Evolutionary conservation across 2,113 vertebrate genomes (phyloP), one percentile per base, ranked within the genome.

Genomic region (Elephantulus edwardii): DNA sequence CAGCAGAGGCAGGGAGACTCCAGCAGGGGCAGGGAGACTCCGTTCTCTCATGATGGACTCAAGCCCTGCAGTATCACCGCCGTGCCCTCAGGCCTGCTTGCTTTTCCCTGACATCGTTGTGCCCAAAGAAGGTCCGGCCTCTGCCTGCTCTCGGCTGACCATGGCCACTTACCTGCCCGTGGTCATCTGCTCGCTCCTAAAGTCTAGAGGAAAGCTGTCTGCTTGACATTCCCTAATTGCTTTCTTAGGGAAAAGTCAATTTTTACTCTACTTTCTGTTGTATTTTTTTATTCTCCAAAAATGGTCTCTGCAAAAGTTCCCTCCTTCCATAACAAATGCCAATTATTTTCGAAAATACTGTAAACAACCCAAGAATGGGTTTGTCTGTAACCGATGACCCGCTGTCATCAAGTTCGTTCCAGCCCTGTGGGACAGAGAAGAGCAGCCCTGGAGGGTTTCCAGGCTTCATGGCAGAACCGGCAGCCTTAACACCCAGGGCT

Each of bases 51-150:
- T 79, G 24, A 2, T 16, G 3, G 20, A 1, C 16, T 58, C 40
- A 30, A 5, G 42, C 42, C 56, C 77, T 33, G 24, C 2, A 3
- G 9, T 4, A 1, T 66, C 4, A 17, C 5, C 42, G 11, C 8
- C 3, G 66, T 4, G 2, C 50, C 6, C 4, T 1, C 50, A 58
- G 62, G 30, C 0, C 24, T 28, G 6, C 58, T 46, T 75, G 10
- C 52, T 71, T 86, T 30, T 50, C n/a, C 42, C 30, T 35, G 14
- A 4, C 7, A 4, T 46, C 52, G 40, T 9, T 35, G 56, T 30
- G 10, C 52, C 42, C 30, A 4, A 13, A 62, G 38, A 30, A 38
- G n/a, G 19, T 26, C 60, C 46, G 28, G 8, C 13, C 60, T 83
- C n/a, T n/a, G n/a, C n/a, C n/a, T n/a, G n/a, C n/a, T n/a, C 40